Conservation (phyloP, 2,797 vertebrate genomes). For the Kryptolebias ocellatus region DNA sequence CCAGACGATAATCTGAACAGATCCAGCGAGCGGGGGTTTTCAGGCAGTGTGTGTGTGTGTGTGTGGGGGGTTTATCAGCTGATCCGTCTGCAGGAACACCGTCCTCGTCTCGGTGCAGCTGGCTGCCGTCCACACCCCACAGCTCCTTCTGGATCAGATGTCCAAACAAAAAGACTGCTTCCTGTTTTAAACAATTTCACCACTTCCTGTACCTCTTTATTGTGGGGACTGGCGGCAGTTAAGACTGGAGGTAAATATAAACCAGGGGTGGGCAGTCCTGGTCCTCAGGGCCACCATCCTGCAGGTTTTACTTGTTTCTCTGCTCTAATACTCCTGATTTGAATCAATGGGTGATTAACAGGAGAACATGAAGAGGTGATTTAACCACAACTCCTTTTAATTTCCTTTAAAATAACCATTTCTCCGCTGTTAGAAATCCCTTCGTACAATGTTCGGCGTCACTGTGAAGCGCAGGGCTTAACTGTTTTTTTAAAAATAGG, state of each 20-base stretch:
- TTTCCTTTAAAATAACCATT: too few species aligned
- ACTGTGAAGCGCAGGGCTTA: too few species aligned
- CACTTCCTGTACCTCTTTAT: conserved; percentile 51
- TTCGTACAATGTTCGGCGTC: too few species aligned
- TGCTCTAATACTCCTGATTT: too few species aligned
- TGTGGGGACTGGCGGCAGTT: not conserved
- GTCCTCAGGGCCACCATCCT: too few species aligned
- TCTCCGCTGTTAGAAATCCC: too few species aligned
- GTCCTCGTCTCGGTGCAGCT: conserved; percentile 62
- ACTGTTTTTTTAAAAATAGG: too few species aligned
- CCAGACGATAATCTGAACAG: conserved; percentile 58
- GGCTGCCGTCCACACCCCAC: conserved; percentile 61
- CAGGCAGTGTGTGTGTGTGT: conserved; percentile 19
- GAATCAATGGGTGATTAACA: too few species aligned
- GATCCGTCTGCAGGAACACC: conserved; percentile 71
- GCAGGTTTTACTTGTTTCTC: too few species aligned
- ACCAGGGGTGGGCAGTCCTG: not conserved
- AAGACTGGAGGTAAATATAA: not conserved
- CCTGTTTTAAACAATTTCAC: conserved; percentile 59
- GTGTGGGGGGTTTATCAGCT: conserved; percentile 69
- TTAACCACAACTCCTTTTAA: too few species aligned
- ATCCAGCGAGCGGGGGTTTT: conserved; percentile 42
- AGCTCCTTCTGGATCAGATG: conserved; percentile 62
- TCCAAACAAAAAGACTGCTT: conserved; percentile 58
- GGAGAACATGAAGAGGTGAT: too few species aligned